These are phyloP conservation scores for Neelides folsomi DNA, from an alignment of 2,888 invertebrate genomes.

Conservation along the genomic window DNA sequence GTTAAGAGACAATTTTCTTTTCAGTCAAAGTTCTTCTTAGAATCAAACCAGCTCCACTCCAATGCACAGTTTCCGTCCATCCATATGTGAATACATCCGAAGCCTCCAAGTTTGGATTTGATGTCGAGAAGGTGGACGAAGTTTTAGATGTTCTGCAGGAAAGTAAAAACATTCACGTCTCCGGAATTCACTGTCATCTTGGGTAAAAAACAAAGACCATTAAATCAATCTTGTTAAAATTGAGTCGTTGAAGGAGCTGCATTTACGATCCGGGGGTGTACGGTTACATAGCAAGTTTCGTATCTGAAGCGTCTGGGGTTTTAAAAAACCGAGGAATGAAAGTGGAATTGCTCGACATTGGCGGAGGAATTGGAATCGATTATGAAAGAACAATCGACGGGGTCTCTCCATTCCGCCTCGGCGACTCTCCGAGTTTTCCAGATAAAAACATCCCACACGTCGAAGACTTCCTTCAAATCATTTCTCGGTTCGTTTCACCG, in stretches of 20 bases:
- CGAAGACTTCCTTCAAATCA: slow-evolving; percentile 22
- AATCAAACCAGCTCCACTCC: slow-evolving; percentile 36
- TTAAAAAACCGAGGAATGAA: slow-evolving; percentile 12
- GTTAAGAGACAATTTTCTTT: too few species aligned
- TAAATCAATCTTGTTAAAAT: neutral
- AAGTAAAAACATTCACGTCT: slow-evolving; percentile 32
- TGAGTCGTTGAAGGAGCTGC: slow-evolving; percentile 14
- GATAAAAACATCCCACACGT: neutral
- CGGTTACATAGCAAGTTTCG: slow-evolving; percentile 33
- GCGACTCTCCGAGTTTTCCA: neutral
- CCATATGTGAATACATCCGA: slow-evolving; percentile 36
- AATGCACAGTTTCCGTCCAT: slow-evolving; percentile 34
- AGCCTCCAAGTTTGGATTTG: slow-evolving; percentile 38
- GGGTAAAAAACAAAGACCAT: slow-evolving; percentile 28
- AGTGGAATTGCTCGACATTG: slow-evolving; percentile 36
- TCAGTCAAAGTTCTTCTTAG: slow-evolving; percentile 36
- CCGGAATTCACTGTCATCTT: slow-evolving; percentile 39
- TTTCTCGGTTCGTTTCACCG: slow-evolving; percentile 23
- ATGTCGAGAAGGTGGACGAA: slow-evolving; percentile 31
- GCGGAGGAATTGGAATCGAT: slow-evolving; percentile 39
- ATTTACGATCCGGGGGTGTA: slow-evolving; percentile 28
- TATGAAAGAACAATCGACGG: slow-evolving; percentile 32
- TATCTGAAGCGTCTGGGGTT: slow-evolving; percentile 28
- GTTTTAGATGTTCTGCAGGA: slow-evolving; percentile 29
- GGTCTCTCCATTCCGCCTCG: neutral